Conservation (phyloP, 1,140 invertebrate species). For the Cyclina sinensis region DNA sequence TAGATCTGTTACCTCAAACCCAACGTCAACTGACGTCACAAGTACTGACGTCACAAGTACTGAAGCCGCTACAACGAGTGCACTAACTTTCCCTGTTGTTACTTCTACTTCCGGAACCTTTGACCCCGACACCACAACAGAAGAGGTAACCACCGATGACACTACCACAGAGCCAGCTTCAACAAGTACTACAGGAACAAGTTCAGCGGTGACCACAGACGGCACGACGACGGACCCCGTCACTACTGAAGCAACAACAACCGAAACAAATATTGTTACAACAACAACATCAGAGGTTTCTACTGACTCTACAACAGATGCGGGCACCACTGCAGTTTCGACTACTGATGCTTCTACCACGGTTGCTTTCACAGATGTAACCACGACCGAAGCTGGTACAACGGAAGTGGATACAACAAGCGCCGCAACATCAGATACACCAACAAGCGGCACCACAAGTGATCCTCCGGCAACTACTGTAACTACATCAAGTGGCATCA, state of each 20-base stretch:
- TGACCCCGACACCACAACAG: too few species aligned
- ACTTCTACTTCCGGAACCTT: too few species aligned
- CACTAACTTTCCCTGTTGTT: too few species aligned
- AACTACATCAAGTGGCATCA: neutral
- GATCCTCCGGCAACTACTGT: constrained; percentile 33
- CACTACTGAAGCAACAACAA: neutral
- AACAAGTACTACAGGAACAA: too few species aligned
- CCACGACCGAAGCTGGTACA: neutral
- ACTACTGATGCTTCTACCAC: neutral
- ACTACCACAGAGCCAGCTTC: too few species aligned
- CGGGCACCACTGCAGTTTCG: constrained; percentile 7
- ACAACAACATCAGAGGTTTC: neutral
- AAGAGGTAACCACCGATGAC: too few species aligned
- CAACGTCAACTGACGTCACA: too few species aligned
- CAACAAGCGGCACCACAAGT: neutral
- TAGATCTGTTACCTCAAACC: too few species aligned
- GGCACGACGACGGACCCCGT: neutral
- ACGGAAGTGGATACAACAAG: constrained; percentile 15
- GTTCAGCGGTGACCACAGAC: too few species aligned
- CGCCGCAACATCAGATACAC: constrained; percentile 13
- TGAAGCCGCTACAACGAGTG: too few species aligned
- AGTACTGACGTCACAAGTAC: too few species aligned
- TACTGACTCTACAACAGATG: neutral
- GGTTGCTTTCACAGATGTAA: neutral
- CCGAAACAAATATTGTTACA: neutral